phyloP scores from a whole-genome alignment of 2,888 invertebrate genomes.

The Brenthis daphne region DNA sequence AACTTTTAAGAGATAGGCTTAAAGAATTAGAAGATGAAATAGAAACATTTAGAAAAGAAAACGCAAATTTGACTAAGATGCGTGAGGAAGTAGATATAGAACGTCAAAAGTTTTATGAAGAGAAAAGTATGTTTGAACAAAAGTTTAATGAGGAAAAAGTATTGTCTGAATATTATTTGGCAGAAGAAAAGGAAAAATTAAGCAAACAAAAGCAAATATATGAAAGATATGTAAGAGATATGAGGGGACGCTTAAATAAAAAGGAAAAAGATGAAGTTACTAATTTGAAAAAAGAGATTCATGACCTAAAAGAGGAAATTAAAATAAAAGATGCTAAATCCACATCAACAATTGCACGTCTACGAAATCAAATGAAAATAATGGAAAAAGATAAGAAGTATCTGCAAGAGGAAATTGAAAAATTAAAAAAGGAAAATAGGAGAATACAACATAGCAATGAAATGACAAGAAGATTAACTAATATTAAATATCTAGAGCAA shows the following conservation, averaged over 20 bases:
- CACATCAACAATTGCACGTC: constrained; percentile 86
- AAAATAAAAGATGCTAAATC: constrained; percentile 88
- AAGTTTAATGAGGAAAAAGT: constrained; percentile 85
- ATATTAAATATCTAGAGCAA: constrained; percentile 88
- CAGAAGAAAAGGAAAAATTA: constrained; percentile 86
- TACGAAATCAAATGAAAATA: constrained; percentile 88
- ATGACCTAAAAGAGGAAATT: constrained; percentile 84
- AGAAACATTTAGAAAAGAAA: constrained; percentile 78
- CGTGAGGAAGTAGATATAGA: constrained; percentile 84
- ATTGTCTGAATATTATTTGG: constrained; percentile 84
- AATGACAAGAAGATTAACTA: constrained; percentile 81
- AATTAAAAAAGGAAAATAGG: constrained; percentile 85
- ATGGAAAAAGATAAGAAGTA: constrained; percentile 87
- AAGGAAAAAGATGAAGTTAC: constrained; percentile 87
- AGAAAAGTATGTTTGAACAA: constrained; percentile 81
- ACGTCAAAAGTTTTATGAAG: constrained; percentile 83
- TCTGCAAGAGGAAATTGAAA: constrained; percentile 85
- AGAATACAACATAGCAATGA: constrained; percentile 83
- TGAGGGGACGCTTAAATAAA: constrained; percentile 84
- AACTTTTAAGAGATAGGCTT: constrained; percentile 83
- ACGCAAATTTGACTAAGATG: constrained; percentile 74
- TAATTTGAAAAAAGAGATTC: constrained; percentile 84
- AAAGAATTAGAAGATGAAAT: constrained; percentile 85
- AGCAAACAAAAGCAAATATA: constrained; percentile 85
- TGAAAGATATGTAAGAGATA: constrained; percentile 86